phyloP scores from a whole-genome alignment of 2,888 invertebrate genomes.

The Galerucella calmariensis region DNA sequence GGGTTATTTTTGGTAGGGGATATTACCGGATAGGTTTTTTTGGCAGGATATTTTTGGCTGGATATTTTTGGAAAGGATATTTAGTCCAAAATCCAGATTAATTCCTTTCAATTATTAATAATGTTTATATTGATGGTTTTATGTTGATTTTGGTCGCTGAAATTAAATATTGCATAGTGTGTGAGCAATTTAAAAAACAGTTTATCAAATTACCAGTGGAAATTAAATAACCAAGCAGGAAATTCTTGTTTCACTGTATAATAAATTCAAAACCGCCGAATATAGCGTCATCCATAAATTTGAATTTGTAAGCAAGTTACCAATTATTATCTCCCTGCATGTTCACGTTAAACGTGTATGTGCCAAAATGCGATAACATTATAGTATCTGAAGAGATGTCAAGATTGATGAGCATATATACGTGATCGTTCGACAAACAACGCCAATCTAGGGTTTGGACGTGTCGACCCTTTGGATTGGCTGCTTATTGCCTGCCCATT shows the following conservation, averaged over 20 bases:
- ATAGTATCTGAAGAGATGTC: slow-evolving; percentile 41
- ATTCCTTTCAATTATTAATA: too few species aligned
- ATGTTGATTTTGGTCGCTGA: too few species aligned
- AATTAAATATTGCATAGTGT: too few species aligned
- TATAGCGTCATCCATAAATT: not conserved
- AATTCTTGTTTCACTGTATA: not conserved
- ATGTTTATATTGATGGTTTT: too few species aligned
- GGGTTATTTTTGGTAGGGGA: too few species aligned
- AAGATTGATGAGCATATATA: slow-evolving; percentile 56
- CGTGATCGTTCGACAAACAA: slow-evolving; percentile 59
- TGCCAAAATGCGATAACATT: slow-evolving; percentile 23
- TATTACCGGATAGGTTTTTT: too few species aligned
- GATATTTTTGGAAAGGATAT: too few species aligned
- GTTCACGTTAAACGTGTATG: slow-evolving; percentile 12
- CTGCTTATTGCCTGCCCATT: slow-evolving; percentile 49
- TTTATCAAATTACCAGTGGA: too few species aligned
- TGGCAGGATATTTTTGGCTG: too few species aligned
- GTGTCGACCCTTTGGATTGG: slow-evolving; percentile 55
- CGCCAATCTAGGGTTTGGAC: slow-evolving; percentile 57
- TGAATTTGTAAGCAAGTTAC: not conserved
- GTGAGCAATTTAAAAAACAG: too few species aligned
- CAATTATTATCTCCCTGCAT: slow-evolving; percentile 27
- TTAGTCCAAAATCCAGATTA: too few species aligned
- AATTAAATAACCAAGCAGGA: too few species aligned
- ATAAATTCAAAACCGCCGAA: not conserved